Percentiles rank a stretch among this genome's conserved stretches.
Evolutionary conservation across 2,113 vertebrate genomes (phyloP).

Genomic region (Poicephalus gulielmi): DNA sequence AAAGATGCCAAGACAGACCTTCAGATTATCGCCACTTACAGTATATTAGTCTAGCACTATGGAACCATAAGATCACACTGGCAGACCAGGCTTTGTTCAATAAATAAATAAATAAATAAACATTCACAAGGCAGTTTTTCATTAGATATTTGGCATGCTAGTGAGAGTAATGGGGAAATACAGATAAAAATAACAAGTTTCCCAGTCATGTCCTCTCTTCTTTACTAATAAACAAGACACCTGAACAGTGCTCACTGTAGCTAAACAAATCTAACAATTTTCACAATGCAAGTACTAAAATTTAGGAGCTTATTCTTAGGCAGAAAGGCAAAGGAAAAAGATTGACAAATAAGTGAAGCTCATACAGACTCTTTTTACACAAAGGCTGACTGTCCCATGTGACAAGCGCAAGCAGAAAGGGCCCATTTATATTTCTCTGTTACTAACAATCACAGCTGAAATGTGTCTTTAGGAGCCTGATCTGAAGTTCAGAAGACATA

Average conservation of each 20-base stretch:
- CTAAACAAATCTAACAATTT: background rate
- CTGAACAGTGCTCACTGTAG: background rate
- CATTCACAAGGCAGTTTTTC: slow-evolving; percentile 45
- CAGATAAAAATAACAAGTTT: background rate
- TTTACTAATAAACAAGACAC: background rate
- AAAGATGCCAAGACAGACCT: background rate
- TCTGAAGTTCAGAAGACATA: background rate
- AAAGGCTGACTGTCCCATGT: slow-evolving; percentile 16
- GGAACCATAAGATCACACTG: background rate
- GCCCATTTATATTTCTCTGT: slow-evolving; percentile 39
- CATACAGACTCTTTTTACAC: background rate
- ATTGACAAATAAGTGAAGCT: background rate
- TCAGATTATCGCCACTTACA: background rate
- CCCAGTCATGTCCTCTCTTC: background rate
- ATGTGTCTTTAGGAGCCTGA: background rate
- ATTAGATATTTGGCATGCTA: slow-evolving; percentile 14
- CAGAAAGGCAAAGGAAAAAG: background rate
- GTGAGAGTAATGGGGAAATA: background rate
- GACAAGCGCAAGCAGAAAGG: background rate
- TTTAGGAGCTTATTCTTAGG: background rate
- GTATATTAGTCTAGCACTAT: background rate
- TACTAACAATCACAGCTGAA: slow-evolving; percentile 33
- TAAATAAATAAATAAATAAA: background rate
- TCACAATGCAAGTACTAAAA: background rate
- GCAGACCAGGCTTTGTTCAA: background rate